phyloP scores from a whole-genome alignment of 2,113 vertebrate species.

The Platycercus adscitus region DNA sequence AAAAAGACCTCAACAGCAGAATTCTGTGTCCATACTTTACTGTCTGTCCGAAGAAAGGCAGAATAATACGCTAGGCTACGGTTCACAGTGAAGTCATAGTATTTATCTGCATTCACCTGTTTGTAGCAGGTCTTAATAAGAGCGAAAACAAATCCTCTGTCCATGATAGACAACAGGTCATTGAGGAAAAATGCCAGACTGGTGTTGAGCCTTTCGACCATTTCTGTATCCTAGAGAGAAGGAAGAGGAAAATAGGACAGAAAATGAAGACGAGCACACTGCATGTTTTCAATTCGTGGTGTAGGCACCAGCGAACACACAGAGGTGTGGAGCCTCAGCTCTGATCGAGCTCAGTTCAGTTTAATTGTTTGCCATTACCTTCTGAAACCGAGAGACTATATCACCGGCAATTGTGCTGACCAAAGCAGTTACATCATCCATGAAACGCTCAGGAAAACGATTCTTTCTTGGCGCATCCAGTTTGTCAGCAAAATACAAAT shows the following conservation, averaged over 20 bases:
- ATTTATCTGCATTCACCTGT: conserved; percentile 81
- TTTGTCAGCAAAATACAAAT: conserved; percentile 96
- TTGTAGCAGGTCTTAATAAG: conserved; percentile 95
- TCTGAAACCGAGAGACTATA: conserved; percentile 95
- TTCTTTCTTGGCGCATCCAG: conserved; percentile 92
- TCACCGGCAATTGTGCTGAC: conserved; percentile 96
- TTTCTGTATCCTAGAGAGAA: conserved; percentile 88
- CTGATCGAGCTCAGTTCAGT: background rate
- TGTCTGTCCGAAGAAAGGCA: background rate
- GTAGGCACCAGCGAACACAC: background rate
- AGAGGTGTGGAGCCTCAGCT: background rate
- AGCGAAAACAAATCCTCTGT: conserved; percentile 94
- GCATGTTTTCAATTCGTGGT: background rate
- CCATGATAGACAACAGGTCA: conserved; percentile 96
- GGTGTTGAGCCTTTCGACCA: conserved; percentile 95
- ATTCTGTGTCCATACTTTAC: background rate
- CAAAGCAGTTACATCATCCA: conserved; percentile 95
- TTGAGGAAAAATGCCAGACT: conserved; percentile 98
- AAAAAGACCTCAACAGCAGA: background rate
- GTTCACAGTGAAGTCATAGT: background rate
- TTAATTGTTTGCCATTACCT: conserved; percentile 79
- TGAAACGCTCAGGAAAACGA: conserved; percentile 97
- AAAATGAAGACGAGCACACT: background rate
- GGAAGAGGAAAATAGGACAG: background rate
- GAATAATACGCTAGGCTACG: background rate